Percentiles rank a stretch among this genome's conserved stretches.
Evolutionary conservation across 2,888 invertebrate genomes (phyloP).

Genomic region (Tiliacea citrago): DNA sequence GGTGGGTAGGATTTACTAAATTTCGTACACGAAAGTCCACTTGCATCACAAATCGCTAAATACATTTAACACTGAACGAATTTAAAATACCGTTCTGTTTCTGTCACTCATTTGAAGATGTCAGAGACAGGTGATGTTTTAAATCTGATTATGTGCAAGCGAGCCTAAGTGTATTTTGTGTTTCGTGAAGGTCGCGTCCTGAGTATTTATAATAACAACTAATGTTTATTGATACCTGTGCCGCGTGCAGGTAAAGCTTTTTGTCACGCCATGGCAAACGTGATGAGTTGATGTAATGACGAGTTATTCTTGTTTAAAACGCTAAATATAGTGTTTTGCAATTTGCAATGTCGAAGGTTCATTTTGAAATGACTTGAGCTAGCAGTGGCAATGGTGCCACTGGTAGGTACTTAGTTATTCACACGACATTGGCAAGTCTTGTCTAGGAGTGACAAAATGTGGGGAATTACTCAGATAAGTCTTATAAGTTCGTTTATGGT

Average conservation of each 20-base stretch:
- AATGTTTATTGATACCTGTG: slow-evolving; percentile 1
- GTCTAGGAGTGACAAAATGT: background rate
- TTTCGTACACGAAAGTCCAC: background rate
- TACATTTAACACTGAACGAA: background rate
- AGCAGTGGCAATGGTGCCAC: background rate
- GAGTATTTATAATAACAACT: background rate
- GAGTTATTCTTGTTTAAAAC: slow-evolving; percentile 10
- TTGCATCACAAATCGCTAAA: background rate
- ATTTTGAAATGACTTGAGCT: slow-evolving; percentile 19
- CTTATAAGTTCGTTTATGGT: background rate
- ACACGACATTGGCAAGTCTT: background rate
- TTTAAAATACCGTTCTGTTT: background rate
- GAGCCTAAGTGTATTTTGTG: background rate
- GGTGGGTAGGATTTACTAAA: background rate
- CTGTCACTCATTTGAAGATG: background rate
- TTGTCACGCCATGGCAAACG: background rate
- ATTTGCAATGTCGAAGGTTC: slow-evolving; percentile 3
- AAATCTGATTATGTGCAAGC: background rate
- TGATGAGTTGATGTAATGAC: background rate
- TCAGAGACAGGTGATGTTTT: background rate
- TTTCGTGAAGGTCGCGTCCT: slow-evolving; percentile 10
- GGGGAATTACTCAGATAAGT: background rate
- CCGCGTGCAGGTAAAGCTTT: slow-evolving; percentile 36
- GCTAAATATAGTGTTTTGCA: background rate
- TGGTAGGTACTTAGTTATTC: background rate